A percentile compares a stretch with the other conserved stretches of the same genome.
Evolutionary conservation across 2,113 vertebrate species (phyloP).

Genomic region (Hippocampus guttulatus): DNA sequence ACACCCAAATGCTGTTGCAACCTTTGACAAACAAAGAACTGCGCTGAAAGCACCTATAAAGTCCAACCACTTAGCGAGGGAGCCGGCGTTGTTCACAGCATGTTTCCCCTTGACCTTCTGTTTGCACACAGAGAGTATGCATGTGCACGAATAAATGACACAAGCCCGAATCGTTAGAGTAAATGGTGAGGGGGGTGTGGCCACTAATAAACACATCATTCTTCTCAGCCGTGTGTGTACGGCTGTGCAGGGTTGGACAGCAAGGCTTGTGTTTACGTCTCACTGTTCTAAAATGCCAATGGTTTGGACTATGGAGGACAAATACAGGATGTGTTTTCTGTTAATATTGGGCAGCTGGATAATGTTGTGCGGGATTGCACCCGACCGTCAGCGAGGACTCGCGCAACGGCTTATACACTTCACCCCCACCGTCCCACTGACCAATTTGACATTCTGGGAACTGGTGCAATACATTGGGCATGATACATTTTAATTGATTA

Average conservation of each 20-base stretch:
- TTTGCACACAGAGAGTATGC: neutral
- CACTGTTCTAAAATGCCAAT: constrained; percentile 13
- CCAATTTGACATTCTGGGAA: too few relatives aligned
- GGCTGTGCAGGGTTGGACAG: constrained; percentile 42
- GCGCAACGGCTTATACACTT: constrained; percentile 7
- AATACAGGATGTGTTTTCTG: constrained; percentile 37
- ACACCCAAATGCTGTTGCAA: constrained; percentile 14
- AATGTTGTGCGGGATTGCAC: constrained; percentile 22
- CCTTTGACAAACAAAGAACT: constrained; percentile 25
- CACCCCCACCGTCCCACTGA: too few relatives aligned
- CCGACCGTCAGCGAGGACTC: constrained; percentile 14
- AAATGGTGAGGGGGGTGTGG: constrained; percentile 4
- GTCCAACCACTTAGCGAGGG: constrained; percentile 15
- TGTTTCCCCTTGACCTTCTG: constrained; percentile 13
- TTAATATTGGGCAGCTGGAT: constrained; percentile 51
- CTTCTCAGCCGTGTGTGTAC: constrained; percentile 20
- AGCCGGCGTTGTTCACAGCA: constrained; percentile 21
- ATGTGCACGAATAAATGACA: constrained; percentile 6
- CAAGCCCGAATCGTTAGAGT: constrained; percentile 3
- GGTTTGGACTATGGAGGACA: constrained; percentile 12
- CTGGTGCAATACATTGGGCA: neutral
- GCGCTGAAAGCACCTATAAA: constrained; percentile 26
- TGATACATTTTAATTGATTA: neutral
- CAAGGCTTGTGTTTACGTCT: constrained; percentile 47
- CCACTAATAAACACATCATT: constrained; percentile 10